These are phyloP conservation scores for Eupithecia dodoneata DNA, from an alignment of 2,888 invertebrate species.

Conservation along the genomic window DNA sequence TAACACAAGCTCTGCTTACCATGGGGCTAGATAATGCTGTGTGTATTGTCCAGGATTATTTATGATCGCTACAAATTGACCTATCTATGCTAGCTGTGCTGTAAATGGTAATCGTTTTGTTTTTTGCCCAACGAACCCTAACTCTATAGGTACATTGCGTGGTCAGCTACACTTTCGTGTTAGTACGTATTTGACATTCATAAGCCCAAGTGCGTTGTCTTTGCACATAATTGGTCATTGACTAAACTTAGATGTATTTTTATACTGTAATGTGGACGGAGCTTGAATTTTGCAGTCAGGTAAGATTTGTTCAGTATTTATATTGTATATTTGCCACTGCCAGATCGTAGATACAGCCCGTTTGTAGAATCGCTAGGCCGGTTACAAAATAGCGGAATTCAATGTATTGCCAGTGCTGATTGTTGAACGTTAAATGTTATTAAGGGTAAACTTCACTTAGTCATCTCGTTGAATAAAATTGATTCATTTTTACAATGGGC, in stretches of 20 bases:
- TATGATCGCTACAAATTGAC: background rate
- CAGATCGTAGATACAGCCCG: too few species aligned
- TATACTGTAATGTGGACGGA: background rate
- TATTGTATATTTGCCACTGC: background rate
- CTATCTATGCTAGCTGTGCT: background rate
- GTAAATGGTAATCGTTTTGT: background rate
- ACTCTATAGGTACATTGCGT: background rate
- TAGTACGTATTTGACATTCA: background rate
- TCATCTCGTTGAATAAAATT: too few species aligned
- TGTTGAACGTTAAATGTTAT: too few species aligned
- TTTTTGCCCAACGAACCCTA: conserved; percentile 9
- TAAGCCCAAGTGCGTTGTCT: background rate
- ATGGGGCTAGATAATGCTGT: too few species aligned
- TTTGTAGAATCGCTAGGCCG: too few species aligned
- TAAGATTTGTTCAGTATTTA: background rate
- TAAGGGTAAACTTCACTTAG: too few species aligned
- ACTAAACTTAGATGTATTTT: background rate
- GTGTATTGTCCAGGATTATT: too few species aligned
- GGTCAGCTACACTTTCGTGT: conserved; percentile 8
- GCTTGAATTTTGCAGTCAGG: background rate
- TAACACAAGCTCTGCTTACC: too few species aligned
- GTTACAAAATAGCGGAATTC: too few species aligned
- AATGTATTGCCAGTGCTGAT: too few species aligned
- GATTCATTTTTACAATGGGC: too few species aligned
- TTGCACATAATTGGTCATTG: background rate